Base-by-base conservation (phyloP, 2,797 vertebrate genomes). In the Gymnoscopelus braueri region DNA sequence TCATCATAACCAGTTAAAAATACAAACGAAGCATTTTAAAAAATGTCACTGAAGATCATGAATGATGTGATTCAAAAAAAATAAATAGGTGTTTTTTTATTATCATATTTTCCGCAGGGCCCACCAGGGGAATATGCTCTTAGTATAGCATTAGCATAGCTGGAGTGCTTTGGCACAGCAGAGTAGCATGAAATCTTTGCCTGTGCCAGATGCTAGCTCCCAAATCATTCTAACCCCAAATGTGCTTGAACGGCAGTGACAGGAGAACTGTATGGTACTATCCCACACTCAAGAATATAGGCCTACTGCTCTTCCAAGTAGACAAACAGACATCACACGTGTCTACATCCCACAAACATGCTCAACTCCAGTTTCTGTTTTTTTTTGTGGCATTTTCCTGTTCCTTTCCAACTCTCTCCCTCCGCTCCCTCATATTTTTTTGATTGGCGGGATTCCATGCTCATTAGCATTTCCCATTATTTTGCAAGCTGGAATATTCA, bases 381-480 rank as follows among this genome's bases (percentile, higher is more conserved):
- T 11, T 9, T 58, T 71, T 65, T 53, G 47, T 74, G 75, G 58
- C 80, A 81, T 69, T 65, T 66, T 80, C 67, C 78, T 44, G 39
- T 44, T 44, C 69, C 53, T 83, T 82, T 79, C 78, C 78, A 69
- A 77, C 71, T 75, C 75, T 67, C 74, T 69, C 7, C 65, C 72
- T 71, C 65, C 49, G 74, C 57, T 75, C 69, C 69, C 81, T 82
- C 63, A 63, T 88, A 71, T 29, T 51, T 64, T 73, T 91, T 81
- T 88, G 87, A 93, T 92, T 95, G 94, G 93, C 92, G 87, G 67
- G 71, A 82, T 81, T 94, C 91, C 93, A 93, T 63, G 51, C 86
- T 94, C 90, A 94, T 94, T 94, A 94, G 90, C 92, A 93, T 93
- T 84, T 91, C 78, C 87, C 88, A 93, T 93, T 93, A 92, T 93